These are phyloP conservation scores for Aleiodes sp. DNA, from an alignment of 1,140 invertebrate species.

Conservation along the genomic window DNA sequence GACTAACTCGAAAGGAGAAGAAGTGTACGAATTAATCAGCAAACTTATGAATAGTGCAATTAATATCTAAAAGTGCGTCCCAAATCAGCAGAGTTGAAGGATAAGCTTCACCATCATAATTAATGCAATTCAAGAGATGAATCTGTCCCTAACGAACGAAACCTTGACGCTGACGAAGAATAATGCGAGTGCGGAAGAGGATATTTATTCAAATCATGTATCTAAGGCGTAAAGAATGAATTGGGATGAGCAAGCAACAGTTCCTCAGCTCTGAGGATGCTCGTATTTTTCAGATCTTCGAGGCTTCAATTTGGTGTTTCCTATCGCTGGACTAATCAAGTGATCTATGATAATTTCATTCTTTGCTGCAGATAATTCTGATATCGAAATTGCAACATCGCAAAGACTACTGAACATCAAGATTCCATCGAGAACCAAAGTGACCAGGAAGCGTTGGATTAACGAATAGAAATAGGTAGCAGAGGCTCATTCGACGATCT, in stretches of 20 bases:
- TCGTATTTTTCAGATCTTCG: too few species aligned
- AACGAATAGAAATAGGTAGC: not conserved
- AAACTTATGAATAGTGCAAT: too few species aligned
- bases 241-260: constrained; percentile 34
- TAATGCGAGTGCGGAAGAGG: constrained; percentile 42
- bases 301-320: too few species aligned
- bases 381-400: too few species aligned
- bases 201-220: constrained; percentile 34
- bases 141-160: constrained; percentile 52
- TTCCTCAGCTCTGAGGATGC: too few species aligned
- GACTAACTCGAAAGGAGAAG: too few species aligned
- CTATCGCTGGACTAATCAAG: too few species aligned
- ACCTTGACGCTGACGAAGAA: constrained; percentile 47
- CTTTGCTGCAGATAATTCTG: too few species aligned
- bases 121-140: constrained; percentile 55
- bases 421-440: too few species aligned
- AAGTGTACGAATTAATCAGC: too few species aligned
- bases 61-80: constrained; percentile 20
- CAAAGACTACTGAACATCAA: too few species aligned
- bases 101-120: constrained; percentile 54
- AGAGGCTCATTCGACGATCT: constrained; percentile 22
- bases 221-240: constrained; percentile 37
- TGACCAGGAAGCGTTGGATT: not conserved
- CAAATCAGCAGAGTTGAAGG: constrained; percentile 34
- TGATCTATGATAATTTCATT: too few species aligned